Evolutionary conservation across 2,888 invertebrate genomes (phyloP).

Genomic region (Biston stratarius): DNA sequence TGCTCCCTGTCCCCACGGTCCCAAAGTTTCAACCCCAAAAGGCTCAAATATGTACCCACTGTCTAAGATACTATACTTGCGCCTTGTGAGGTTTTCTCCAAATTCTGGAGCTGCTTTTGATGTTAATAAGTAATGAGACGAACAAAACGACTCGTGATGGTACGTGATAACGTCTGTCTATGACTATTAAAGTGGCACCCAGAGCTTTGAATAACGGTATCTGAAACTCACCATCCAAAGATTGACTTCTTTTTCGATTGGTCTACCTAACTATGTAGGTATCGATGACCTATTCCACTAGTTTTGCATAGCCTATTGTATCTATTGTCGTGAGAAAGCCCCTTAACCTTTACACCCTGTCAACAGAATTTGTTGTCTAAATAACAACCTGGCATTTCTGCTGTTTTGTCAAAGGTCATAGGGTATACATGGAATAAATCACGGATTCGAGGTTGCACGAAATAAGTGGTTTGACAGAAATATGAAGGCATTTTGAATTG

Average conservation of each 20-base stretch:
- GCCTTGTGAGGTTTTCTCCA: too few relatives aligned
- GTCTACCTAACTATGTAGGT: not conserved
- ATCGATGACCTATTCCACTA: not conserved
- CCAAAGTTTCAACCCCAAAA: too few relatives aligned
- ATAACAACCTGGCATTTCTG: conserved; percentile 26
- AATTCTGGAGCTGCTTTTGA: too few relatives aligned
- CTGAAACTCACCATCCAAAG: too few relatives aligned
- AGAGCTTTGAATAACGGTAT: too few relatives aligned
- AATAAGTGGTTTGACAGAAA: not conserved
- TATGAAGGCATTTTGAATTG: not conserved
- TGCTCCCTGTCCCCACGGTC: too few relatives aligned
- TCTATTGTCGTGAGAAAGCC: conserved; percentile 16
- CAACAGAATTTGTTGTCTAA: conserved; percentile 23
- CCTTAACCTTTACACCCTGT: conserved; percentile 18
- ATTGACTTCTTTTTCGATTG: not conserved
- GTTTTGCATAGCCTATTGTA: not conserved
- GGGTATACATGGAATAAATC: not conserved
- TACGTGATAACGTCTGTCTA: too few relatives aligned
- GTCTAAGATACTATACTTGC: too few relatives aligned
- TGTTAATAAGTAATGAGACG: too few relatives aligned
- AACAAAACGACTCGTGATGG: too few relatives aligned
- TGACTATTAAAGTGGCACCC: too few relatives aligned
- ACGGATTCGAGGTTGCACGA: not conserved
- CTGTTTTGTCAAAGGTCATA: conserved; percentile 21
- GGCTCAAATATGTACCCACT: too few relatives aligned